phyloP scores from a whole-genome alignment of 2,888 invertebrate genomes.

The Capitulum mitella region DNA sequence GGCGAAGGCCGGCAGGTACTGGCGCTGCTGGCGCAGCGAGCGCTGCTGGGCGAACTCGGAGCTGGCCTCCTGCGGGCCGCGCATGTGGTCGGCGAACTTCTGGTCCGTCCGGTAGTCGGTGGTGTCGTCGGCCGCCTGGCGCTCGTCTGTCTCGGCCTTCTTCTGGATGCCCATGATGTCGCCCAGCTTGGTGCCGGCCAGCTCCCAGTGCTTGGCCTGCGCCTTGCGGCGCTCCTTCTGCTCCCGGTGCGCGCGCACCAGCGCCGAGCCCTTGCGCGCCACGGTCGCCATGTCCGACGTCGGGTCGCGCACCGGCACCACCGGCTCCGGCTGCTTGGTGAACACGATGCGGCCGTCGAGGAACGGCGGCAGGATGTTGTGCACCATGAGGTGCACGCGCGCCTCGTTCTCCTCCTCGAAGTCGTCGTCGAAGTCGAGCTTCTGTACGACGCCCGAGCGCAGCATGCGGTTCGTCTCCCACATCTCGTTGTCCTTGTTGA shows the following conservation, averaged over 20 bases:
- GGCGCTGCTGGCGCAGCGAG: conserved; percentile 74
- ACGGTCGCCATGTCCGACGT: conserved; percentile 96
- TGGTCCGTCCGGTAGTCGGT: conserved; percentile 86
- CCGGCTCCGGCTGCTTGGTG: conserved; percentile 97
- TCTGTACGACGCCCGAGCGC: conserved; percentile 66
- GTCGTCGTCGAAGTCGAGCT: conserved; percentile 80
- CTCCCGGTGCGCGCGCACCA: conserved; percentile 85
- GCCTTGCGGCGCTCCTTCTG: conserved; percentile 94
- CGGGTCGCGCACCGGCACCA: conserved; percentile 91
- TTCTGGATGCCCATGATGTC: conserved; percentile 90
- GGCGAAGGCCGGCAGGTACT: conserved; percentile 90
- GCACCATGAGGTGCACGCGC: conserved; percentile 89
- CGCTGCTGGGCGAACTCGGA: conserved; percentile 81
- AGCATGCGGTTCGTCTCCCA: conserved; percentile 99
- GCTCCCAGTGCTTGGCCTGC: conserved; percentile 98
- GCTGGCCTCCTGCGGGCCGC: conserved; percentile 56
- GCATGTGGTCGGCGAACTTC: conserved; percentile 93
- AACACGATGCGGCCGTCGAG: conserved; percentile 97
- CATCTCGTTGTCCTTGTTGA: conserved; percentile 94
- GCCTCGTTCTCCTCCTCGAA: conserved; percentile 93
- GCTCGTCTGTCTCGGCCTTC: conserved; percentile 58
- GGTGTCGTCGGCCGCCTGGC: conserved; percentile 60
- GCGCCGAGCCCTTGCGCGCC: conserved; percentile 76
- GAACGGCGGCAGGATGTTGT: conserved; percentile 98
- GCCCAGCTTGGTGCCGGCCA: conserved; percentile 72